Evolutionary conservation across 2,113 vertebrate species (phyloP).

Genomic region (Carlito syrichta): DNA sequence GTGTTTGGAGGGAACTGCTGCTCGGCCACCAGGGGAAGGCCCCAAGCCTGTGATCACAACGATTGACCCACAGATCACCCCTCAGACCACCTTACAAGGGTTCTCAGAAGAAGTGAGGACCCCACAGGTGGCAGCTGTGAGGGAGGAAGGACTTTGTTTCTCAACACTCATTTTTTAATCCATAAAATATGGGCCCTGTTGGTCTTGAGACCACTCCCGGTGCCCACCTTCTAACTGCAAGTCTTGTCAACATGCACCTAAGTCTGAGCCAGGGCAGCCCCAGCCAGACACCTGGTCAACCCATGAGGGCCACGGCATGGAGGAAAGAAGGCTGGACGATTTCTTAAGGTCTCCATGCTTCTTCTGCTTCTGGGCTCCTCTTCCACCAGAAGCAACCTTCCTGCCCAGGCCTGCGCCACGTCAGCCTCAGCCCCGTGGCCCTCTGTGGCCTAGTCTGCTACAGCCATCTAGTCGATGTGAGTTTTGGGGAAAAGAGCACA

Average conservation of each 20-base stretch:
- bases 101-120: not conserved
- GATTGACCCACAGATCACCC: fast-evolving
- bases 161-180: not conserved
- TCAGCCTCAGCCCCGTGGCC: fast-evolving
- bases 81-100: not conserved
- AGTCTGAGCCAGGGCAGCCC: not conserved
- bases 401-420: fast-evolving
- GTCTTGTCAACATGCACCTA: not conserved
- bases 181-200: not conserved
- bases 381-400: not conserved
- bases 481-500: not conserved
- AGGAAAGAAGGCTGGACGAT: not conserved
- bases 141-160: not conserved
- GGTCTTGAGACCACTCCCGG: not conserved
- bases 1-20: not conserved
- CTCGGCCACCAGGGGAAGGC: not conserved
- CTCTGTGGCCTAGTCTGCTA: fast-evolving
- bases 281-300: not conserved
- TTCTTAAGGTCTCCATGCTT: not conserved
- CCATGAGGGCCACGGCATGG: fast-evolving
- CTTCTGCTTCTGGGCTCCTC: no score
- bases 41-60: no score
- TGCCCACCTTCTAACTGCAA: not conserved
- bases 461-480: fast-evolving
- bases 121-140: fast-evolving